Evolutionary conservation across 2,797 vertebrate species (phyloP).

Genomic region (Cynodonichthys magdalenae): DNA sequence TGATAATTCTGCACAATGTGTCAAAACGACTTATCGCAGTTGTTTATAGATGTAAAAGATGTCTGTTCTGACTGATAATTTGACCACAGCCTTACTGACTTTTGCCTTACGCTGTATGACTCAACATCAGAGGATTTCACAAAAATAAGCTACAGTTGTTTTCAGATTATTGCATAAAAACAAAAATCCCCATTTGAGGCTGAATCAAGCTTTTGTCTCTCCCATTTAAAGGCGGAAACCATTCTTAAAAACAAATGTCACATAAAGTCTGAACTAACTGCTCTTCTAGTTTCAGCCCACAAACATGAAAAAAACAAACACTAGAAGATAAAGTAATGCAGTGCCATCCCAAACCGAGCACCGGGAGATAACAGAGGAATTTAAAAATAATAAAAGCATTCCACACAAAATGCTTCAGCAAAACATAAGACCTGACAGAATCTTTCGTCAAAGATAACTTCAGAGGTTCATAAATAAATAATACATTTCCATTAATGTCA

Average conservation of each 20-base stretch:
- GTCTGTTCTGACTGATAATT: constrained; percentile 10
- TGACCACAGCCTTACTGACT: constrained; percentile 64
- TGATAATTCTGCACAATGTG: not conserved
- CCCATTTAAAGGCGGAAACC: constrained; percentile 32
- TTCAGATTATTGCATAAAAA: constrained; percentile 55
- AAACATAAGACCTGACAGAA: not conserved
- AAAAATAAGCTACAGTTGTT: constrained; percentile 73
- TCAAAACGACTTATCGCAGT: constrained; percentile 11
- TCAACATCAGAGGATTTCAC: constrained; percentile 69
- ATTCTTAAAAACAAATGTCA: constrained; percentile 15
- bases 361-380: constrained; percentile 67
- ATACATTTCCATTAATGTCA: too few species aligned
- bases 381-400: constrained; percentile 35
- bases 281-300: constrained; percentile 29
- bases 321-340: constrained; percentile 47
- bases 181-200: constrained; percentile 30
- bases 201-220: constrained; percentile 64
- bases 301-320: constrained; percentile 38
- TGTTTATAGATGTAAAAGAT: constrained; percentile 4
- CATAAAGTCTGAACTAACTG: constrained; percentile 21
- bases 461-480: too few species aligned
- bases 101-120: constrained; percentile 57
- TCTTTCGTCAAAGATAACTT: not conserved
- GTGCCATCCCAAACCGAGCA: constrained; percentile 38
- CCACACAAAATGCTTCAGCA: constrained; percentile 17